These are phyloP conservation scores for Gonatopus flavifemur DNA, from an alignment of 1,140 invertebrate genomes.

Conservation along the genomic window DNA sequence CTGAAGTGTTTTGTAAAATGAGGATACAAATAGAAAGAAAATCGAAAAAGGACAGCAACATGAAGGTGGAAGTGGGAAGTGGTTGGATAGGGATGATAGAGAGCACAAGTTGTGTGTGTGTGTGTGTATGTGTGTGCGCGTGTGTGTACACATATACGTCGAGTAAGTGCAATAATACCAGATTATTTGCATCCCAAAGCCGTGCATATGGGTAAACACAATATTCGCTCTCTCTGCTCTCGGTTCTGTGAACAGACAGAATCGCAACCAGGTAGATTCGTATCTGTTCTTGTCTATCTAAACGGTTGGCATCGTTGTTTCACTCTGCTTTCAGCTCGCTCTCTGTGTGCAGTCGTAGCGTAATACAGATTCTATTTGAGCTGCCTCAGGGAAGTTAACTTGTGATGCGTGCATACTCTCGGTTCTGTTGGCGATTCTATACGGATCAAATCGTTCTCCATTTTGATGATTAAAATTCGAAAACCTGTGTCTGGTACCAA, in stretches of 20 bases:
- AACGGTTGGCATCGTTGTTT: neutral
- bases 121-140: no score
- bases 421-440: slow-evolving; percentile 31
- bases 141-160: slow-evolving; percentile 14
- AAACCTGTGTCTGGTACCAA: neutral
- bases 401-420: slow-evolving; percentile 50
- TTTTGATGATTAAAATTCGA: slow-evolving; percentile 27
- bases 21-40: neutral
- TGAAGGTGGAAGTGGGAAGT: neutral
- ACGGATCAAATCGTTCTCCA: slow-evolving; percentile 30
- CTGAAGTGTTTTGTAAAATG: no score
- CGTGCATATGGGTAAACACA: slow-evolving; percentile 59
- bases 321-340: slow-evolving; percentile 16
- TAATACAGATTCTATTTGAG: slow-evolving; percentile 58
- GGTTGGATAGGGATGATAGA: slow-evolving; percentile 7
- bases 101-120: no score
- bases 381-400: slow-evolving; percentile 57
- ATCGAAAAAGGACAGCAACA: neutral
- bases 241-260: slow-evolving; percentile 54
- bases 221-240: slow-evolving; percentile 55
- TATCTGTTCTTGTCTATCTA: slow-evolving; percentile 22
- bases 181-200: slow-evolving; percentile 59
- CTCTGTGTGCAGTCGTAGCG: slow-evolving; percentile 45
- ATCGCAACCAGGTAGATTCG: slow-evolving; percentile 43
- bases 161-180: slow-evolving; percentile 59